A percentile compares a stretch with the other conserved stretches of the same genome.
These are phyloP conservation scores for Spongilla lacustris DNA, from an alignment of 37 sponge, comb jelly and placozoan genomes.

Conservation along the genomic window DNA sequence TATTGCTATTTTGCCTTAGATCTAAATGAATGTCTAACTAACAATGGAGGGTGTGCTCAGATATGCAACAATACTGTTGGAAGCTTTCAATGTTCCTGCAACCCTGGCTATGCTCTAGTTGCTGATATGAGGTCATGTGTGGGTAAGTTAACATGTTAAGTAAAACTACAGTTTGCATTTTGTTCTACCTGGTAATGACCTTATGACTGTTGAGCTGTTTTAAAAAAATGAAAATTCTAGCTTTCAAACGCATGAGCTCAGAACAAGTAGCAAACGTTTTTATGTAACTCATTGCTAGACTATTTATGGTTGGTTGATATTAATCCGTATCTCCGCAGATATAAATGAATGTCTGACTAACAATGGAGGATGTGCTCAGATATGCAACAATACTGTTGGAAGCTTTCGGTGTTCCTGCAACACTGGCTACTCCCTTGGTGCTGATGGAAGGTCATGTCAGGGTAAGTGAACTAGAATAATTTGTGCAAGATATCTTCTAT, in stretches of 20 bases:
- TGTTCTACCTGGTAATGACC: too few relatives aligned
- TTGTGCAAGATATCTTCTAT: too few relatives aligned
- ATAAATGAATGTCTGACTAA: constrained; percentile 14
- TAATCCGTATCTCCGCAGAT: constrained; percentile 5
- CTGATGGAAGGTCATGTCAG: constrained; percentile 11
- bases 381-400: constrained; percentile 10
- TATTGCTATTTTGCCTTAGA: not conserved
- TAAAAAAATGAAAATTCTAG: too few relatives aligned
- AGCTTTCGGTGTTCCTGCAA: constrained; percentile 16
- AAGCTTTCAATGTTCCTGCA: constrained; percentile 9
- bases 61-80: constrained; percentile 15
- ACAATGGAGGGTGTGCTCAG: constrained; percentile 31
- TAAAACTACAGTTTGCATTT: too few relatives aligned
- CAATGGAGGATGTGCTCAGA: constrained; percentile 34
- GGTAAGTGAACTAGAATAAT: not conserved
- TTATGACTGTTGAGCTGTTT: too few relatives aligned
- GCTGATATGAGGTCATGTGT: constrained; percentile 5
- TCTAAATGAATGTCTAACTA: constrained; percentile 12
- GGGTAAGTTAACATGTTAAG: not conserved
- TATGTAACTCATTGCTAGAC: too few relatives aligned
- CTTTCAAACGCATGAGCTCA: too few relatives aligned
- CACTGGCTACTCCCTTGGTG: constrained; percentile 26
- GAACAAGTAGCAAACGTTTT: too few relatives aligned
- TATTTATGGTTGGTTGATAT: not conserved
- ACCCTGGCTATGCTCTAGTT: constrained; percentile 22